Percentiles rank a stretch among this genome's conserved stretches.
These are phyloP conservation scores for Rhyacichthys aspro DNA, from an alignment of 2,797 vertebrate genomes.

Conservation along the genomic window DNA sequence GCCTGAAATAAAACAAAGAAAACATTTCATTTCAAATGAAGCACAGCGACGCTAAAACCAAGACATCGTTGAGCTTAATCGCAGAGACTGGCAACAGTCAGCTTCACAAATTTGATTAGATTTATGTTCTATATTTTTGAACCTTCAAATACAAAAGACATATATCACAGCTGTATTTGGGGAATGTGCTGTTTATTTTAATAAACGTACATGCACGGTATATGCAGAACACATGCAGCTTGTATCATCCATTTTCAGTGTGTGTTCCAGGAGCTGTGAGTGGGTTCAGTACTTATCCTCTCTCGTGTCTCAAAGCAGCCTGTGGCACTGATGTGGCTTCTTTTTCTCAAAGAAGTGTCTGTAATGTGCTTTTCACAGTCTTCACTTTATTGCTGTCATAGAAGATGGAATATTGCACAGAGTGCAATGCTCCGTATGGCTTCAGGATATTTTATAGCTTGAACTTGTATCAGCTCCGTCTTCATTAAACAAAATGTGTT, in stretches of 20 bases:
- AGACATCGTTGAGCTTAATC: conserved; percentile 39
- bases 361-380: conserved; percentile 72
- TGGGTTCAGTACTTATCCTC: conserved; percentile 52
- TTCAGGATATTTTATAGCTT: conserved; percentile 53
- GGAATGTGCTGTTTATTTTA: conserved; percentile 17
- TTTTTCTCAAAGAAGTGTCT: conserved; percentile 30
- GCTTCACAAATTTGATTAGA: conserved; percentile 24
- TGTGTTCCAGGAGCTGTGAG: conserved; percentile 44
- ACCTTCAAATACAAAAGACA: conserved; percentile 16
- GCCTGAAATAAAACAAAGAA: conserved; percentile 65
- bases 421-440: conserved; percentile 55
- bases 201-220: neutral
- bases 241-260: conserved; percentile 20
- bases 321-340: conserved; percentile 51
- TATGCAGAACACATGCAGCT: conserved; percentile 18
- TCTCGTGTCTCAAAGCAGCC: conserved; percentile 48
- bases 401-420: conserved; percentile 65
- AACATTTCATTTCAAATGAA: conserved; percentile 68
- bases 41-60: conserved; percentile 41
- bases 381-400: conserved; percentile 68
- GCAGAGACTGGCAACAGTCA: conserved; percentile 36
- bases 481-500: conserved; percentile 16
- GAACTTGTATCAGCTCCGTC: conserved; percentile 37
- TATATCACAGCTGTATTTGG: conserved; percentile 24
- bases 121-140: conserved; percentile 12